Percentiles rank a stretch among this genome's conserved stretches.
phyloP scores from a whole-genome alignment of 2,797 vertebrate genomes.

The Dallia pectoralis region DNA sequence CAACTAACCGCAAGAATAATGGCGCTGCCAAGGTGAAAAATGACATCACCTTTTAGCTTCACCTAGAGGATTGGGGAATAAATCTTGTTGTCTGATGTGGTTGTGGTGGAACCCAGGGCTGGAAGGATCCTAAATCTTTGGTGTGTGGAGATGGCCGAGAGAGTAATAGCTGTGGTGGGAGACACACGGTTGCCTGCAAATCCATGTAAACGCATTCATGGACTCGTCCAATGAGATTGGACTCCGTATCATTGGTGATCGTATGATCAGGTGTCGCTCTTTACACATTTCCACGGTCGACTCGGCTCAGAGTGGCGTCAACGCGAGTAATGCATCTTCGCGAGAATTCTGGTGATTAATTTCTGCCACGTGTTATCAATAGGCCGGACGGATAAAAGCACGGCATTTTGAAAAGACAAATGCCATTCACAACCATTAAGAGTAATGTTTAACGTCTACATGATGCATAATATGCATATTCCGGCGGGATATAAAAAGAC shows the following conservation, averaged over 20 bases:
- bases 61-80: conserved; percentile 77
- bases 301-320: not conserved
- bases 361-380: not conserved
- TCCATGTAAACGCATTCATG: conserved; percentile 16
- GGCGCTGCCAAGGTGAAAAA: conserved; percentile 79
- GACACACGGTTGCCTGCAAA: conserved; percentile 22
- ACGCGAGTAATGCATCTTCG: not conserved
- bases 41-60: conserved; percentile 77
- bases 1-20: conserved; percentile 80
- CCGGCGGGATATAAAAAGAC: conserved; percentile 49
- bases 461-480: conserved; percentile 26
- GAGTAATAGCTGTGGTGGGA: conserved; percentile 53
- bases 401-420: not conserved
- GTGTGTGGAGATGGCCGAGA: conserved; percentile 54
- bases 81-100: conserved; percentile 75
- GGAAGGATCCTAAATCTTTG: conserved; percentile 67
- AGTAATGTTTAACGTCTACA: conserved; percentile 29
- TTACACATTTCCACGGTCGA: not conserved
- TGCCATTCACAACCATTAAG: conserved; percentile 8
- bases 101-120: conserved; percentile 65
- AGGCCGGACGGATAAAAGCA: not conserved
- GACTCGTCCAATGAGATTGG: conserved; percentile 11
- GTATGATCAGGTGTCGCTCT: not conserved
- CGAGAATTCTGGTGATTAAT: not conserved
- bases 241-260: not conserved